Percentiles rank a stretch among this genome's conserved stretches.
phyloP scores from a whole-genome alignment of 1,140 invertebrate species.

The Ips typographus region DNA sequence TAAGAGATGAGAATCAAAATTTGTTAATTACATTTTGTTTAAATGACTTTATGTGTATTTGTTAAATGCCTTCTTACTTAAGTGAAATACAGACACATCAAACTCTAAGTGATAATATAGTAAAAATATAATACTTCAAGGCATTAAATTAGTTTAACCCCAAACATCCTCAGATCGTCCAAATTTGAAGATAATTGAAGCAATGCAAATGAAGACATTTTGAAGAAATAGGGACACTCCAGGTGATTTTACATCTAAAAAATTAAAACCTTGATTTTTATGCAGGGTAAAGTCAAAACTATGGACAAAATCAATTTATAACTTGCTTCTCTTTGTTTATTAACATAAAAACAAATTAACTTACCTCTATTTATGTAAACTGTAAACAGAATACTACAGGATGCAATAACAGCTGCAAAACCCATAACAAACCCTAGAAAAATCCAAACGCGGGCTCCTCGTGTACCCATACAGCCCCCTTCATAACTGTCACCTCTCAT shows the following conservation, averaged over 20 bases:
- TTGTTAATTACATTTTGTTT: constrained; percentile 44
- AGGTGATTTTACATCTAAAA: constrained; percentile 63
- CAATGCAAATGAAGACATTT: constrained; percentile 92
- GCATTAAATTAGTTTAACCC: neutral
- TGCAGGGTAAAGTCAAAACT: too few species aligned
- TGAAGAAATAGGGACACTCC: constrained; percentile 93
- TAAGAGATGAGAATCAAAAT: constrained; percentile 33
- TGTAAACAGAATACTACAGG: constrained; percentile 94
- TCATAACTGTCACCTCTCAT: constrained; percentile 84
- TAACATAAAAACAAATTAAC: too few species aligned
- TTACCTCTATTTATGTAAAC: constrained; percentile 62
- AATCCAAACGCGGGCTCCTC: constrained; percentile 91
- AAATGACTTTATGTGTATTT: constrained; percentile 61
- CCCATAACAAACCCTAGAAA: constrained; percentile 95
- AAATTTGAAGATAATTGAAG: constrained; percentile 91
- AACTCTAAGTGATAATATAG: too few species aligned
- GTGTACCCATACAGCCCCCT: constrained; percentile 83
- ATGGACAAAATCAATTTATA: too few species aligned
- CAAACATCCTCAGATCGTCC: constrained; percentile 86
- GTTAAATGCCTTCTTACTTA: too few species aligned
- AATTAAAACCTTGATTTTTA: neutral
- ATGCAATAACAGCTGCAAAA: constrained; percentile 92
- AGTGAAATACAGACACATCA: too few species aligned
- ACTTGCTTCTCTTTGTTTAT: too few species aligned
- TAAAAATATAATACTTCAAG: too few species aligned